These are phyloP conservation scores for Hydra vulgaris DNA, from an alignment of 30 jellyfish, hydroid and myxozoan species.

Conservation along the genomic window DNA sequence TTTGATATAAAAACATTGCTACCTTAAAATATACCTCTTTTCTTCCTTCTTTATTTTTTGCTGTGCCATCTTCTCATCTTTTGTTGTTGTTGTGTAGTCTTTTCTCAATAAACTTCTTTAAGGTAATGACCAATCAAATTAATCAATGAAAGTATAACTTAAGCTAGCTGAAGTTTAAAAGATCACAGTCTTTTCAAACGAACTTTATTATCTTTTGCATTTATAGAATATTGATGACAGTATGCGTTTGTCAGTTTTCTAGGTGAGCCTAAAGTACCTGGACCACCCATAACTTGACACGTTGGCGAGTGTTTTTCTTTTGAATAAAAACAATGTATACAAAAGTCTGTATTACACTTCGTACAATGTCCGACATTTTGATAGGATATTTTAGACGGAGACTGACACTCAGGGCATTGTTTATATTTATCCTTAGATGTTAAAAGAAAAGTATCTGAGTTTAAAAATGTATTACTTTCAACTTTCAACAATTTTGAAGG, in stretches of 20 bases:
- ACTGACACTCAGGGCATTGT: slow-evolving; percentile 28
- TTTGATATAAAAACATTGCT: no score
- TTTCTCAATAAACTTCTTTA: no score
- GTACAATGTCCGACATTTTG: slow-evolving; percentile 26
- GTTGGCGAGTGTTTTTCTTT: slow-evolving; percentile 32
- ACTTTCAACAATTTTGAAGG: neutral
- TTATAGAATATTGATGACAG: slow-evolving; percentile 5
- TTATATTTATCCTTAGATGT: slow-evolving; percentile 16
- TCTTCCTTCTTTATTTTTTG: no score
- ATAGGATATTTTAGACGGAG: slow-evolving; percentile 24
- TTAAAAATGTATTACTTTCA: neutral
- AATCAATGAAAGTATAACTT: no score
- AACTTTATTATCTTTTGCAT: slow-evolving; percentile 8
- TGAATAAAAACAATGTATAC: slow-evolving; percentile 24
- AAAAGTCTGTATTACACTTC: slow-evolving; percentile 22
- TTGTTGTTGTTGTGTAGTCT: no score
- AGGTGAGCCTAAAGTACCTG: slow-evolving; percentile 19
- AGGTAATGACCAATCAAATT: no score
- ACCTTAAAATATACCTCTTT: no score
- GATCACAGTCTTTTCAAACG: slow-evolving; percentile 20
- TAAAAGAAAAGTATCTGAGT: neutral
- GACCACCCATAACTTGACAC: slow-evolving; percentile 29
- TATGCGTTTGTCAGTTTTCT: neutral
- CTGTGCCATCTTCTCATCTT: no score
- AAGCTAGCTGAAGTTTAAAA: no score